These are phyloP conservation scores for Lepidurus couesii DNA, from an alignment of 1,140 invertebrate genomes.

Conservation along the genomic window DNA sequence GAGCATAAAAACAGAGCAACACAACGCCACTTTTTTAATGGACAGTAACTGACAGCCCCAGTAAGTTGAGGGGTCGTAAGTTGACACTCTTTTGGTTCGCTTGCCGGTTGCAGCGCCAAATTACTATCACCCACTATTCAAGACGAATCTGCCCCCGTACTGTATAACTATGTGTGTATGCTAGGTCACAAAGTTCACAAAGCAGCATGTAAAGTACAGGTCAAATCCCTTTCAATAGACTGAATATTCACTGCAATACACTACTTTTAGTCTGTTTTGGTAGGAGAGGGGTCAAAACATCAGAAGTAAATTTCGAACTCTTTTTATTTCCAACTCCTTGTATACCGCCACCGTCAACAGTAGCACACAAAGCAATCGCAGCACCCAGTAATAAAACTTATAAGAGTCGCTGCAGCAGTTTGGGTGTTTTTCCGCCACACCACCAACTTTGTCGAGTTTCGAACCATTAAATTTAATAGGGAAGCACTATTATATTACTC, in stretches of 20 bases:
- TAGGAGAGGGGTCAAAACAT: too few relatives aligned
- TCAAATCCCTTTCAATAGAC: too few relatives aligned
- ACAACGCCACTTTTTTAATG: background rate
- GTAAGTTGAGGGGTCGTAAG: background rate
- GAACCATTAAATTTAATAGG: background rate
- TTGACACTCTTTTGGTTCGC: constrained; percentile 1
- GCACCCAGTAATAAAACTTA: background rate
- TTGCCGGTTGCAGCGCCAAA: background rate
- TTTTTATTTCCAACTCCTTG: background rate
- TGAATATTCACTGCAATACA: too few relatives aligned
- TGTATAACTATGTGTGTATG: background rate
- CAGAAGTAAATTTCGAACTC: too few relatives aligned
- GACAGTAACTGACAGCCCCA: background rate
- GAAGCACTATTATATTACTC: background rate
- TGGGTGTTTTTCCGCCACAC: background rate
- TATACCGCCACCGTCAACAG: background rate
- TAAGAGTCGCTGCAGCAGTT: background rate
- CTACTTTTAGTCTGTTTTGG: too few relatives aligned
- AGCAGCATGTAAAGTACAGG: too few relatives aligned
- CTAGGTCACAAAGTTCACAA: too few relatives aligned
- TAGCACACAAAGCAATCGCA: background rate
- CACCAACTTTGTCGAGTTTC: background rate
- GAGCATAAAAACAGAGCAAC: background rate
- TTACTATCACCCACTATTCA: constrained; percentile 16
- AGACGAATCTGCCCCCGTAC: background rate